Conservation (phyloP, 2,797 vertebrate genomes). For the Triplophysa yarkandensis region DNA sequence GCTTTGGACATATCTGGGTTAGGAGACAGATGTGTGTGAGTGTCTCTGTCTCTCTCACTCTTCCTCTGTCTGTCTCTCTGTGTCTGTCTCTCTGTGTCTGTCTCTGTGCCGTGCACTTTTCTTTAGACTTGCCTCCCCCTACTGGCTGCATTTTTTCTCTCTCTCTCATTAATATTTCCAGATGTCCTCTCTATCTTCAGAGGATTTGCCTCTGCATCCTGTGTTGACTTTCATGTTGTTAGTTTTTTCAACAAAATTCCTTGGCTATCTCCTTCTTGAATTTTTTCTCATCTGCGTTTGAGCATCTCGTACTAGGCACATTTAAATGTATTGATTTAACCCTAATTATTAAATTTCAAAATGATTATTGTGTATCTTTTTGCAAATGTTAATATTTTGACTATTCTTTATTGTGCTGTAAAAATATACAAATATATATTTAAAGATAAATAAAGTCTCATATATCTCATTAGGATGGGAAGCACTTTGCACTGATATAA, state of each 20-base stretch:
- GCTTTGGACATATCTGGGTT: conserved; percentile 45
- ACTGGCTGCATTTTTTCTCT: conserved; percentile 68
- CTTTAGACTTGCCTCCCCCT: conserved; percentile 81
- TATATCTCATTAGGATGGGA: conserved; percentile 25
- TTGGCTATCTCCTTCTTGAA: not conserved
- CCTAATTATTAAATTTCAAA: not conserved
- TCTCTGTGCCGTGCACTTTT: conserved; percentile 62
- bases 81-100: conserved; percentile 7
- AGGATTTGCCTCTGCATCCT: conserved; percentile 10
- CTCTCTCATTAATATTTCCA: conserved; percentile 32
- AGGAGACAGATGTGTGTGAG: conserved; percentile 46
- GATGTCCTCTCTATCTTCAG: conserved; percentile 38
- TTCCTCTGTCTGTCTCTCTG: conserved; percentile 33
- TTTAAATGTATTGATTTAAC: conserved; percentile 1
- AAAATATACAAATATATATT: not conserved
- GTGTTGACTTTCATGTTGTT: not conserved
- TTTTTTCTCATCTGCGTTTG: conserved; percentile 17
- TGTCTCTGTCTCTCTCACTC: conserved; percentile 7
- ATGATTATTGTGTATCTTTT: not conserved
- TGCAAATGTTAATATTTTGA: not conserved
- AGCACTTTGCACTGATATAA: conserved; percentile 10
- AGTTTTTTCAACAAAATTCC: not conserved
- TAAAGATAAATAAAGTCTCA: not conserved
- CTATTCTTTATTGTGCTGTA: not conserved
- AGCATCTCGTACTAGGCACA: conserved; percentile 5